Evolutionary conservation across 2,888 invertebrate genomes (phyloP), one percentile per base, ranked within the genome.

Genomic region (Leucophenga montana): DNA sequence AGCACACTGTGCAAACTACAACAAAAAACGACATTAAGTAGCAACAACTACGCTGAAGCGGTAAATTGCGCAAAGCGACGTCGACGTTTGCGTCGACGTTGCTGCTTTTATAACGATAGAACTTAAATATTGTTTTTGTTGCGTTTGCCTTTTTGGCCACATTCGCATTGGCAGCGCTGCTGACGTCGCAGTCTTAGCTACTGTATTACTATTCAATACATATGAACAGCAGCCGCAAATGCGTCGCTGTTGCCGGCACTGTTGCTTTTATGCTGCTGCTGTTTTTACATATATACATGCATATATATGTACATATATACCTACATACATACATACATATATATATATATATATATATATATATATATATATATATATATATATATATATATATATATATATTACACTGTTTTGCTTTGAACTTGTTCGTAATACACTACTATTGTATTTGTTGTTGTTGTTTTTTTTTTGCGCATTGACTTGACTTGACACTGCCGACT

Each of bases 381-480:
- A 50, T n/a, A n/a, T 50, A 16, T n/a, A 39, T 57, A 48, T 53
- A 68, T 39, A 61, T 76, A 50, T 64, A 5, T 50, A 33, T 66
- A 48, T 44, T n/a, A 48, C 48, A 53, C 46, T n/a, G 57, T 72
- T 39, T 5, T 39, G 39, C 39, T 39, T 39, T 39, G 5, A 39
- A 39, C 39, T 39, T 39, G 39, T 39, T 39, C 39, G 39, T 39
- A 39, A 27, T 39, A 39, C 9, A 39, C 3, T 1, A 11, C 8
- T 5, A 39, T 39, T 39, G 68, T 67, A 39, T 69, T 66, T 59
- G 62, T n/a, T 16, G 48, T 50, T 69, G 33, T 27, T 56, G 64
- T 66, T 65, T 65, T n/a, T 16, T 31, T 54, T 20, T 46, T 64
- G 64, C 64, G 44, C 66, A 31, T 48, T 65, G 27, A 50, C 50